phyloP scores from a whole-genome alignment of 1,140 invertebrate species.

The Nebria ingens region DNA sequence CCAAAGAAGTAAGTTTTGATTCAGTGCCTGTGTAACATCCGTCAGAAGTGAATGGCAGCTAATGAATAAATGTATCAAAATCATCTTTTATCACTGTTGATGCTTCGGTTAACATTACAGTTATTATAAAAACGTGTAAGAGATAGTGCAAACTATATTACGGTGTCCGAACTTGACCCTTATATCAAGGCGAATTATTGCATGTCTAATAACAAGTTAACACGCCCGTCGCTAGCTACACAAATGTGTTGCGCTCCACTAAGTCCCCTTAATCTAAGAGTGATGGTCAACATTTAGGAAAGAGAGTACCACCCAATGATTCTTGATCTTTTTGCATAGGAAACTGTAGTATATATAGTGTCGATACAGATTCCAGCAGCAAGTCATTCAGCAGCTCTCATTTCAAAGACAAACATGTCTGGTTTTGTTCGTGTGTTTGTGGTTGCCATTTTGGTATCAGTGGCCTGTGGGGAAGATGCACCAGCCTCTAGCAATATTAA shows the following conservation, averaged over 20 bases:
- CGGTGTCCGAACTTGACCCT: slow-evolving; percentile 6
- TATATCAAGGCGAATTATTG: slow-evolving; percentile 8
- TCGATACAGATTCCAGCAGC: slow-evolving; percentile 1
- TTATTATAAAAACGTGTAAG: slow-evolving; percentile 20
- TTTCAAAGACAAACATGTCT: slow-evolving; percentile 10
- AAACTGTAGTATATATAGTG: slow-evolving; percentile 15
- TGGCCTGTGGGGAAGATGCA: slow-evolving; percentile 11
- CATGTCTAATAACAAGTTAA: slow-evolving; percentile 5
- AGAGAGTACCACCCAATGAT: slow-evolving; percentile 5
- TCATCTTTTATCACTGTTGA: neutral
- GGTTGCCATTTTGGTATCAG: slow-evolving; percentile 4
- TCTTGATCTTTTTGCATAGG: slow-evolving; percentile 15
- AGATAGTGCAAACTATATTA: slow-evolving; percentile 14
- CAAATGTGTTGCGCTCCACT: slow-evolving; percentile 24
- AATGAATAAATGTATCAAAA: neutral
- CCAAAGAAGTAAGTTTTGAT: slow-evolving; percentile 7
- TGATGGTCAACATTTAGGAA: slow-evolving; percentile 17
- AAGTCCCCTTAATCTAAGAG: slow-evolving; percentile 17
- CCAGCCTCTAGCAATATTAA: slow-evolving; percentile 12
- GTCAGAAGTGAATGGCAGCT: slow-evolving; percentile 16
- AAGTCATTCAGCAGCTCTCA: slow-evolving; percentile 1
- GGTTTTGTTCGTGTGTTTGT: slow-evolving; percentile 12
- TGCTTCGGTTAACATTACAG: slow-evolving; percentile 17
- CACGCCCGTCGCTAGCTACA: slow-evolving; percentile 14
- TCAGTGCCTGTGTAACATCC: neutral